Percentiles rank a stretch among this genome's conserved stretches.
Conservation (phyloP, 2,113 vertebrate species). For the Lagenorhynchus albirostris region DNA sequence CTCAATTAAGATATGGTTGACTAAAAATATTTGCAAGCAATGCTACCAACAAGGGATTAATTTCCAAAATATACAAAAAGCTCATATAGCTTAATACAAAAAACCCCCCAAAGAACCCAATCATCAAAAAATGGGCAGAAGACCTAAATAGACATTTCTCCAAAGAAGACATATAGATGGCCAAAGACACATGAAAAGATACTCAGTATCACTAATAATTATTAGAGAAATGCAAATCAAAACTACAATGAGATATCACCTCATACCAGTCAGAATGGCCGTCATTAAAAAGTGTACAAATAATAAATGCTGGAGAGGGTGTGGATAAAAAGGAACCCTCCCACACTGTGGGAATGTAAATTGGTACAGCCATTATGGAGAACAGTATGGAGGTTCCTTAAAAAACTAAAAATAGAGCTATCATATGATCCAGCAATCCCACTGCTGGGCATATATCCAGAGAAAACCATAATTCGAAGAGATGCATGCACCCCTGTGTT, state of each 20-base stretch:
- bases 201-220: not conserved
- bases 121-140: not conserved
- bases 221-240: not conserved
- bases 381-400: not conserved
- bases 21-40: not conserved
- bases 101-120: not conserved
- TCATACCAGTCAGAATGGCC: not conserved
- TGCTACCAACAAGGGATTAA: not conserved
- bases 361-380: not conserved
- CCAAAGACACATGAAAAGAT: not conserved
- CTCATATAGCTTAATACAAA: not conserved
- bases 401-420: not conserved
- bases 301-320: not conserved
- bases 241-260: not conserved
- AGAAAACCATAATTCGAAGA: not conserved
- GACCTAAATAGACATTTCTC: not conserved
- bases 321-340: not conserved
- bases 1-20: conserved; percentile 30
- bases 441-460: not conserved
- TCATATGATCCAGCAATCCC: not conserved
- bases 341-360: not conserved
- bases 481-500: not conserved
- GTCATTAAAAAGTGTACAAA: not conserved
- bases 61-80: not conserved
- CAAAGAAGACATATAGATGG: not conserved